phyloP scores from a whole-genome alignment of 2,888 invertebrate genomes.

The Tolmerus cingulatus region DNA sequence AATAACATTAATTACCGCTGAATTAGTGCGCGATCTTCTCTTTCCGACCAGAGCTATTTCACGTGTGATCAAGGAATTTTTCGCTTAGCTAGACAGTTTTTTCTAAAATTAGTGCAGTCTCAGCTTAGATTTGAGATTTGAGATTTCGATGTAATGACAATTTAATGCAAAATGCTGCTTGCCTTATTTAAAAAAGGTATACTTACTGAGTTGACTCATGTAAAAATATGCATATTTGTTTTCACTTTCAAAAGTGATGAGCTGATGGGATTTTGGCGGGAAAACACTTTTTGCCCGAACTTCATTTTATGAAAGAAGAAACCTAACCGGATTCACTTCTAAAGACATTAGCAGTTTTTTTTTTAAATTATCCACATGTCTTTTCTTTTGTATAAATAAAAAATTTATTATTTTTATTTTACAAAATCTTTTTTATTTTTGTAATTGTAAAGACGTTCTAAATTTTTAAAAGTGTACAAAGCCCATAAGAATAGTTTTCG shows the following conservation, averaged over 20 bases:
- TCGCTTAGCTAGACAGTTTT: not conserved
- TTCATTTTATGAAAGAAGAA: not conserved
- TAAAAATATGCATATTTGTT: not conserved
- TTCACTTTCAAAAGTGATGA: not conserved
- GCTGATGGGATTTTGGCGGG: not conserved
- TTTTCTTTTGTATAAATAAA: not conserved
- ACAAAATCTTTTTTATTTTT: not conserved
- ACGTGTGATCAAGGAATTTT: not conserved
- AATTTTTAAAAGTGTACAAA: no score
- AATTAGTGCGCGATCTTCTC: not conserved
- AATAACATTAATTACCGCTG: not conserved
- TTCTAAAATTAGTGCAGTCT: not conserved
- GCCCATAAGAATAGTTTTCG: no score
- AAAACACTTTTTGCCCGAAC: not conserved
- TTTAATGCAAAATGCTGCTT: not conserved
- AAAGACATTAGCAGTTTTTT: not conserved
- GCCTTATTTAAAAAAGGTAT: not conserved
- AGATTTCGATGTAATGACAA: not conserved
- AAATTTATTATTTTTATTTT: not conserved
- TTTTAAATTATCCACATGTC: not conserved
- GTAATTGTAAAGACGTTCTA: no score
- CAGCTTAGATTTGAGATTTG: not conserved
- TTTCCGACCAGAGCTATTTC: not conserved
- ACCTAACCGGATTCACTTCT: not conserved
- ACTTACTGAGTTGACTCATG: not conserved